Percentiles rank a stretch among this genome's conserved stretches.
phyloP scores from a whole-genome alignment of 2,888 invertebrate species.

The Cheilosia pagana region DNA sequence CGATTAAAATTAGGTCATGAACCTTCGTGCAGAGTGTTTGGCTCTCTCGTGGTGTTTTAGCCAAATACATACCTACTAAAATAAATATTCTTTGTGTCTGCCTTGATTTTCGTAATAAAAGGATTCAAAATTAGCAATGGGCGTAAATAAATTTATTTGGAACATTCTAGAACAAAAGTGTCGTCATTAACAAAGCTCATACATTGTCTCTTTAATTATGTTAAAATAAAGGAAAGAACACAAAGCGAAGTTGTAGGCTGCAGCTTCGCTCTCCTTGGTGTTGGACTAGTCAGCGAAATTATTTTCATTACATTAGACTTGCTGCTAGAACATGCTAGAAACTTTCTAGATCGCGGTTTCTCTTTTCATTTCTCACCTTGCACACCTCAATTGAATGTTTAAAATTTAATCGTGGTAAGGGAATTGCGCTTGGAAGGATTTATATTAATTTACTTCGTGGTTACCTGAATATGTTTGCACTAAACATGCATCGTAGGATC shows the following conservation, averaged over 20 bases:
- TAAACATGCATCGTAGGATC: too few relatives aligned
- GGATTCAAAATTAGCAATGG: neutral
- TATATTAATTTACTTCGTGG: too few relatives aligned
- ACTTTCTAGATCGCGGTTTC: too few relatives aligned
- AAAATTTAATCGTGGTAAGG: too few relatives aligned
- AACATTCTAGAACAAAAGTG: constrained; percentile 4
- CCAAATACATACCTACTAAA: too few relatives aligned
- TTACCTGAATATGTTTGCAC: too few relatives aligned
- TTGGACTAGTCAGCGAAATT: too few relatives aligned
- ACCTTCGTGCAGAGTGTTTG: constrained; percentile 39
- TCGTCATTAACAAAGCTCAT: neutral
- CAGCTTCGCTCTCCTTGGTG: neutral
- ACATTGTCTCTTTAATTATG: neutral
- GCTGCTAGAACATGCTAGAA: too few relatives aligned
- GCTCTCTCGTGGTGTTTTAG: neutral
- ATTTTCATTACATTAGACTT: too few relatives aligned
- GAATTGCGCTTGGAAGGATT: too few relatives aligned
- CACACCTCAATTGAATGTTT: too few relatives aligned
- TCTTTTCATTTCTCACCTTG: too few relatives aligned
- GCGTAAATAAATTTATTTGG: neutral
- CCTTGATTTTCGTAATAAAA: neutral
- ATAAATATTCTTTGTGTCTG: neutral
- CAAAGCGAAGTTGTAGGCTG: neutral
- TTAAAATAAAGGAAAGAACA: neutral
- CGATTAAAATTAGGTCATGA: constrained; percentile 63